Base-by-base conservation (phyloP, 1,140 invertebrate species). In the Drosophila erecta region DNA sequence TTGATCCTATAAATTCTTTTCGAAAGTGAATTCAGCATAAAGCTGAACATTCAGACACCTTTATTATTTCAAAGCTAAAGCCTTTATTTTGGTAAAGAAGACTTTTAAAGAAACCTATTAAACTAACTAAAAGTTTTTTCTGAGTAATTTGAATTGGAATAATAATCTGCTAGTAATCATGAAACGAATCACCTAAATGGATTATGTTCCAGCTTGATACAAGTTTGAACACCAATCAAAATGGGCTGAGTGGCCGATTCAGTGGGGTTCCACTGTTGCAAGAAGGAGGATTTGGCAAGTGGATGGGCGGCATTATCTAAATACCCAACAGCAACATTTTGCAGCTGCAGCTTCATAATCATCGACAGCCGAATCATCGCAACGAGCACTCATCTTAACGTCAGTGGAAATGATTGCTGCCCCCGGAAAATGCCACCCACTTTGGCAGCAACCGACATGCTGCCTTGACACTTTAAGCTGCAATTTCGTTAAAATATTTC, bases 401-500 rank as follows among this genome's bases (percentile, higher is more conserved):
- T 71, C 79, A 78, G 53, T 47, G 59, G 20, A 64, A 78, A 77
- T 75, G 56, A 76, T 76, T 81, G 71, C 57, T 51, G 59, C 33
- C 27, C 46, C 55, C 55, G 53, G 24, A 12, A 40, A 35, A 20
- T 33, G 44, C 22, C 15, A 53, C 40, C 40, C 46, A n/a, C 20
- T 51, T 54, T 66, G 74, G 70, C 78, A 81, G 46, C 61, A 54
- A 61, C 61, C 67, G 56, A 71, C 74, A 76, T 76, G 66, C 74
- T 83, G 87, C 71, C 61, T 81, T 91, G 89, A 90, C 78, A 90
- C 72, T 91, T 90, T 91, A 90, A 90, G 89, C 84, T 91, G 80
- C 89, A 90, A 89, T 90, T 90, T 91, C 72, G 77, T 81, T 91
- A 91, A 90, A 89, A 81, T 81, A 80, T 85, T 91, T 89, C 66